phyloP scores from a whole-genome alignment of 2,113 vertebrate genomes.

The Pipra filicauda region DNA sequence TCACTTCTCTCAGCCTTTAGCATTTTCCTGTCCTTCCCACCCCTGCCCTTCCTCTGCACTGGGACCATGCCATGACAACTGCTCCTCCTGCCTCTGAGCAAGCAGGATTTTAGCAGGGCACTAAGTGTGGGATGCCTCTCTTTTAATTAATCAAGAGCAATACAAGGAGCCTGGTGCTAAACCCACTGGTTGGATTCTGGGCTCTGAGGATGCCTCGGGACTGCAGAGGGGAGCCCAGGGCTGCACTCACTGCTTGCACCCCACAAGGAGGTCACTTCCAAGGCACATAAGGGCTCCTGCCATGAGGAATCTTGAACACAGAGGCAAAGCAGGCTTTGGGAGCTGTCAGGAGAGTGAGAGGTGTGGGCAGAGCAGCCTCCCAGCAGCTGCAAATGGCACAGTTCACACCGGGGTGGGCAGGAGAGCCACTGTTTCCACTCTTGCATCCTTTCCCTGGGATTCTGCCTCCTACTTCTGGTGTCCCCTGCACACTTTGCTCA shows the following conservation, averaged over 20 bases:
- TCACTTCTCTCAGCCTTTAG: not conserved
- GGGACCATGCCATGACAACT: accelerated
- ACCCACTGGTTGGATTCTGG: not conserved
- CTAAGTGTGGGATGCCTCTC: not conserved
- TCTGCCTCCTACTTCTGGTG: not conserved
- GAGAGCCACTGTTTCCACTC: not conserved
- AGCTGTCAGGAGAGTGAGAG: not conserved
- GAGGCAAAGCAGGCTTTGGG: not conserved
- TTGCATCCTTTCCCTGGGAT: not conserved
- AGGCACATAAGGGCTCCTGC: not conserved
- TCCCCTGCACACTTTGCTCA: not conserved
- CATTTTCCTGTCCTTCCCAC: not conserved
- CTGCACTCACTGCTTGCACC: not conserved
- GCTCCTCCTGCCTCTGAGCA: not conserved
- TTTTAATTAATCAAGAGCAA: not conserved
- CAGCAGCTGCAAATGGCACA: not conserved
- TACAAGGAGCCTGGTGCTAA: not conserved
- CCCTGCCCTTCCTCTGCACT: not conserved
- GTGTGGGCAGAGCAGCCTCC: constrained; percentile 4
- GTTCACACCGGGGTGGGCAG: not conserved
- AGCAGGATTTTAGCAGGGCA: not conserved
- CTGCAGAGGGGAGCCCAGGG: not conserved
- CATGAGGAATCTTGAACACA: not conserved
- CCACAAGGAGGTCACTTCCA: not conserved
- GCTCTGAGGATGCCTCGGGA: not conserved